Percentiles rank a stretch among this genome's conserved stretches.
Conservation (phyloP, 2,113 vertebrate species). For the Sebastes fasciatus region DNA sequence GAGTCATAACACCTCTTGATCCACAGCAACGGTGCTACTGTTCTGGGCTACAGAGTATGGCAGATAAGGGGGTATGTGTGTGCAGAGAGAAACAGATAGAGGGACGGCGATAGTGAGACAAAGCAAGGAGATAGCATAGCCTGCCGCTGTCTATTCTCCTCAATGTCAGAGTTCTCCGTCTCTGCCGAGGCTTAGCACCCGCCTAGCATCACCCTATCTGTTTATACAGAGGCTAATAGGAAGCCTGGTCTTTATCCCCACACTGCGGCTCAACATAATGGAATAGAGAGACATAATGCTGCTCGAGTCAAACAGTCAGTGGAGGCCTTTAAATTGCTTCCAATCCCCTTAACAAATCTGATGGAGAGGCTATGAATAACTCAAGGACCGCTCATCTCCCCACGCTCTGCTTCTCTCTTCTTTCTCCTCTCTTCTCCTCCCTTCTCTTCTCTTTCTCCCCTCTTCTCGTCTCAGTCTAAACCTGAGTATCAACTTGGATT, state of each 20-base stretch:
- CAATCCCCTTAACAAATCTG: conserved; percentile 82
- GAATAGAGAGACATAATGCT: conserved; percentile 79
- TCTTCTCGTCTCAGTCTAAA: conserved; percentile 12
- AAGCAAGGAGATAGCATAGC: conserved; percentile 32
- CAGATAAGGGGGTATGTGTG: conserved; percentile 23
- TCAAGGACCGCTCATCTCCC: conserved; percentile 62
- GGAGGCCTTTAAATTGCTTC: conserved; percentile 80
- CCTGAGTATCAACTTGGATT: conserved; percentile 42
- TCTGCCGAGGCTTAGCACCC: conserved; percentile 51
- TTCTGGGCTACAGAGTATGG: neutral
- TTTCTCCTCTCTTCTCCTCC: conserved; percentile 23
- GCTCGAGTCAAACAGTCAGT: conserved; percentile 78
- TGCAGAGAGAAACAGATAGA: conserved; percentile 29
- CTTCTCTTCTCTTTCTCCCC: neutral
- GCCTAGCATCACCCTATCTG: conserved; percentile 67
- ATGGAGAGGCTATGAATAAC: conserved; percentile 82
- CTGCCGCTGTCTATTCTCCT: conserved; percentile 57
- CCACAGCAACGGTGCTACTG: conserved; percentile 8
- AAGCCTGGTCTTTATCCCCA: conserved; percentile 76
- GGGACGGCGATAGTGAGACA: conserved; percentile 48
- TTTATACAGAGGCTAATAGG: conserved; percentile 78
- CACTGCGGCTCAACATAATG: conserved; percentile 76
- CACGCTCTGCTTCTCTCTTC: conserved; percentile 26
- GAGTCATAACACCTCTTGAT: conserved; percentile 35
- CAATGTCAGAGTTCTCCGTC: conserved; percentile 65